Evolutionary conservation across 2,113 vertebrate species (phyloP).

Genomic region (Danio rerio): GRCz12tu NC_133192.1:18513001-18513500

Average conservation of each 20-base stretch:
- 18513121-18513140: conserved; percentile 50
- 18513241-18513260: conserved; percentile 46
- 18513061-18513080: conserved; percentile 69
- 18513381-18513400: conserved; percentile 26
- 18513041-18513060: conserved; percentile 75
- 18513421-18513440: no score
- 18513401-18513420: conserved; percentile 46
- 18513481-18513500: no score
- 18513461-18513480: no score
- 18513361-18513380: conserved; percentile 12
- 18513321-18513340: conserved; percentile 50
- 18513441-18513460: no score
- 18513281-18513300: conserved; percentile 51
- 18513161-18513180: conserved; percentile 57
- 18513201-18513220: conserved; percentile 39
- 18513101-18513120: conserved; percentile 62
- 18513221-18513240: conserved; percentile 31
- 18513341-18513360: conserved; percentile 45
- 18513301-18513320: conserved; percentile 47
- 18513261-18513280: conserved; percentile 51
- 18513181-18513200: conserved; percentile 23
- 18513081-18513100: conserved; percentile 69
- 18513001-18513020: conserved; percentile 48
- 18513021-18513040: conserved; percentile 66
- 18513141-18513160: conserved; percentile 57